Conservation (phyloP, 2,113 vertebrate species). For the Xiphophorus couchianus region DNA sequence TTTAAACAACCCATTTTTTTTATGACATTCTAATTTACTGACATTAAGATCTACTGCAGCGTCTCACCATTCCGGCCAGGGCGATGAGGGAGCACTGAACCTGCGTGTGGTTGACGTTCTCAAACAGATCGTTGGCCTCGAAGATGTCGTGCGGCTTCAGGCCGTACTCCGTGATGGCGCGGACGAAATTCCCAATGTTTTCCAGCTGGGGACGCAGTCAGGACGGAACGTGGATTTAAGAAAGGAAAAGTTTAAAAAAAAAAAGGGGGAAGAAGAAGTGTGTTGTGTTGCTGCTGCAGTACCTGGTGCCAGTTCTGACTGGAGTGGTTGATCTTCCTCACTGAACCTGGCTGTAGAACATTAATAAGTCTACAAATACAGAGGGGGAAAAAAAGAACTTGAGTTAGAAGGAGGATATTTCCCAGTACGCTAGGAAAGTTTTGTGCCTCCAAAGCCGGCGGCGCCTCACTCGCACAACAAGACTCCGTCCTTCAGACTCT, state of each 20-base stretch:
- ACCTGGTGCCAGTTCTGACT: constrained; percentile 96
- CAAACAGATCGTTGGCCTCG: constrained; percentile 95
- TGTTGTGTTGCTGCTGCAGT: constrained; percentile 22
- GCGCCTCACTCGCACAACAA: constrained; percentile 90
- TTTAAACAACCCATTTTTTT: neutral
- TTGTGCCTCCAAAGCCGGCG: neutral
- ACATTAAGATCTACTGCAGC: neutral
- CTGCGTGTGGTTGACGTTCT: constrained; percentile 93
- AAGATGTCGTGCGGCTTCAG: constrained; percentile 91
- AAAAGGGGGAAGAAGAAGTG: constrained; percentile 29
- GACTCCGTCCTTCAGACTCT: constrained; percentile 90
- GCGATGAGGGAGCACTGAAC: constrained; percentile 91
- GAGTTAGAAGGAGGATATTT: neutral
- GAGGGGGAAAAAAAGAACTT: neutral
- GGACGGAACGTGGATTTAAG: neutral
- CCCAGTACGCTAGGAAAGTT: neutral
- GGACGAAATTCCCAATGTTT: constrained; percentile 94
- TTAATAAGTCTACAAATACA: constrained; percentile 87
- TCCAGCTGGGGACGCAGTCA: constrained; percentile 82
- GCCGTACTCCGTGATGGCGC: constrained; percentile 89
- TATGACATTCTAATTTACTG: neutral
- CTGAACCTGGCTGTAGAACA: constrained; percentile 89
- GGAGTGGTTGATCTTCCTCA: constrained; percentile 88
- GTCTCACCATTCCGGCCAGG: constrained; percentile 90
- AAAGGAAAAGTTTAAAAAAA: too few species aligned